Evolutionary conservation across 35 echinoderm and acorn worm genomes (phyloP).

Genomic region (Lytechinus pictus): DNA sequence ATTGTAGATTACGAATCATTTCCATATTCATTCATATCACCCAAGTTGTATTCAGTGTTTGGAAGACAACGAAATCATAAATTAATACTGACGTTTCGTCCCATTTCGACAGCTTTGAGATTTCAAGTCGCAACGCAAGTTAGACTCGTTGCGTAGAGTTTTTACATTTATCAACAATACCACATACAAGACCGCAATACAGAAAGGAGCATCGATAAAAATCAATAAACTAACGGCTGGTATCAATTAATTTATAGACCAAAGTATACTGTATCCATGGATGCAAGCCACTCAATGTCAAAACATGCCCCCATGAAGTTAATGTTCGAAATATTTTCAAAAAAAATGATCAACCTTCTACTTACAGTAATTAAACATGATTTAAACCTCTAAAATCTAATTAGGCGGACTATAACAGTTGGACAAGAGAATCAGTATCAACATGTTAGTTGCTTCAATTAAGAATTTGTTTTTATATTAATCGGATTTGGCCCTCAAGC

Average conservation of each 20-base stretch:
- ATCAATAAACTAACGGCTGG: slow-evolving; percentile 11
- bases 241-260: background rate
- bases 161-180: background rate
- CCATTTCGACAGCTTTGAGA: background rate
- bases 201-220: background rate
- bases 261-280: background rate
- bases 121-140: background rate
- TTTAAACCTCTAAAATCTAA: no score
- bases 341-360: no score
- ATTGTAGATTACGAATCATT: background rate
- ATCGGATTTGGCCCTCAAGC: no score
- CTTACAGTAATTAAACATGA: no score
- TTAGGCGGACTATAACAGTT: no score
- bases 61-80: background rate
- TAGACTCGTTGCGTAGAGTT: background rate
- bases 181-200: background rate
- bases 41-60: background rate
- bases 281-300: background rate
- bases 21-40: background rate
- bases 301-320: no score
- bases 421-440: no score
- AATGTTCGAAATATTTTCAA: no score
- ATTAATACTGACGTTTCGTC: background rate
- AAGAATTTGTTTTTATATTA: no score
- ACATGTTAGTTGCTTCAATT: no score